Conservation (phyloP, 2,888 invertebrate species). For the Schizotus pectinicornis region DNA sequence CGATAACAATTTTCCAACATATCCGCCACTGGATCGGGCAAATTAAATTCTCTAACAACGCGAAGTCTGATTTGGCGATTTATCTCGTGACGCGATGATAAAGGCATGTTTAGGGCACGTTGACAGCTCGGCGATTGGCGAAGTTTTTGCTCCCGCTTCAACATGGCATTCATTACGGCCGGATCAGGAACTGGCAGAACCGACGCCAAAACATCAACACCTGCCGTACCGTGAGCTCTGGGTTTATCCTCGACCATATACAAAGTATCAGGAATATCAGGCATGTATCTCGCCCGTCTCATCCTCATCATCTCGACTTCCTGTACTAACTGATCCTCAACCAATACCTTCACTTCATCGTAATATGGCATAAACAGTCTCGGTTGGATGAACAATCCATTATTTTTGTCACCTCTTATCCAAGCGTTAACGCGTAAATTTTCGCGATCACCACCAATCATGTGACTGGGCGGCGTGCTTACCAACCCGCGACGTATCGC, state of each 20-base stretch:
- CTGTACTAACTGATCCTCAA: constrained; percentile 84
- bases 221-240: constrained; percentile 58
- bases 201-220: constrained; percentile 69
- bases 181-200: constrained; percentile 79
- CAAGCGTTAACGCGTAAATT: constrained; percentile 77
- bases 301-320: constrained; percentile 63
- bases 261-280: constrained; percentile 90
- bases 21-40: constrained; percentile 87
- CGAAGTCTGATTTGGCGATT: constrained; percentile 81
- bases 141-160: constrained; percentile 84
- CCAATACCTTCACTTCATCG: constrained; percentile 89
- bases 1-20: constrained; percentile 67
- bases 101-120: constrained; percentile 75
- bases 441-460: constrained; percentile 78
- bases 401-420: constrained; percentile 77
- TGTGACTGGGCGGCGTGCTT: constrained; percentile 82
- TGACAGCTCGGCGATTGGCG: constrained; percentile 80
- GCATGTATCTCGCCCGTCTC: constrained; percentile 67
- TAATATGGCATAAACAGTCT: constrained; percentile 93
- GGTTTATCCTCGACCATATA: constrained; percentile 71
- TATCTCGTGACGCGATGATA: constrained; percentile 79
- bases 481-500: constrained; percentile 75
- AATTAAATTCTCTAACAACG: constrained; percentile 91
- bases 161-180: constrained; percentile 77
- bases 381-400: constrained; percentile 80